Evolutionary conservation across 2,888 invertebrate genomes (phyloP).

Genomic region (Synanthedon andrenaeformis): DNA sequence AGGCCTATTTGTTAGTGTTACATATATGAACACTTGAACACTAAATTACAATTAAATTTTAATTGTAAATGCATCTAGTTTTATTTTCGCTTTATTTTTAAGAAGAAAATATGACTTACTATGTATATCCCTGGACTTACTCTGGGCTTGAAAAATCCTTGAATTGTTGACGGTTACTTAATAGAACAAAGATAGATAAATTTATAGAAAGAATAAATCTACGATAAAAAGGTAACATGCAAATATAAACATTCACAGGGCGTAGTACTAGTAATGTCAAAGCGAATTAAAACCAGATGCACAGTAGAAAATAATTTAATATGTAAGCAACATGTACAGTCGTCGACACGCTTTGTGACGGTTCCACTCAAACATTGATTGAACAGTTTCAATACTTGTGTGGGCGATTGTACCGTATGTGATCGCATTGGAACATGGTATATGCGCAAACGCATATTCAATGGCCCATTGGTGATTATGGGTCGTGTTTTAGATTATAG

Average conservation of each 20-base stretch:
- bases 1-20: slow-evolving; percentile 36
- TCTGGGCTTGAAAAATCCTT: no score
- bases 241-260: no score
- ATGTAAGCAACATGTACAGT: slow-evolving; percentile 4
- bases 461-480: slow-evolving; percentile 4
- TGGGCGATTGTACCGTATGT: slow-evolving; percentile 8
- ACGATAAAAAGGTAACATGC: no score
- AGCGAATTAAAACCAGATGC: slow-evolving; percentile 13
- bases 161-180: no score
- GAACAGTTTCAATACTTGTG: slow-evolving; percentile 10
- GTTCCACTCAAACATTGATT: not conserved
- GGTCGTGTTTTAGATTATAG: slow-evolving; percentile 24
- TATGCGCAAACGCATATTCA: slow-evolving; percentile 17
- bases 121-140: no score
- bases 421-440: slow-evolving; percentile 10
- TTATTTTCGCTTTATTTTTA: slow-evolving; percentile 12
- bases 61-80: slow-evolving; percentile 29
- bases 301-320: slow-evolving; percentile 3
- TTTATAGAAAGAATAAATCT: no score
- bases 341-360: not conserved
- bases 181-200: no score
- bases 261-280: not conserved
- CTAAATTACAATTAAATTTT: slow-evolving; percentile 23
- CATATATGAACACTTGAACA: no score
- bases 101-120: no score